Conservation (phyloP, 2,113 vertebrate species). For the Climacteris rufus region DNA sequence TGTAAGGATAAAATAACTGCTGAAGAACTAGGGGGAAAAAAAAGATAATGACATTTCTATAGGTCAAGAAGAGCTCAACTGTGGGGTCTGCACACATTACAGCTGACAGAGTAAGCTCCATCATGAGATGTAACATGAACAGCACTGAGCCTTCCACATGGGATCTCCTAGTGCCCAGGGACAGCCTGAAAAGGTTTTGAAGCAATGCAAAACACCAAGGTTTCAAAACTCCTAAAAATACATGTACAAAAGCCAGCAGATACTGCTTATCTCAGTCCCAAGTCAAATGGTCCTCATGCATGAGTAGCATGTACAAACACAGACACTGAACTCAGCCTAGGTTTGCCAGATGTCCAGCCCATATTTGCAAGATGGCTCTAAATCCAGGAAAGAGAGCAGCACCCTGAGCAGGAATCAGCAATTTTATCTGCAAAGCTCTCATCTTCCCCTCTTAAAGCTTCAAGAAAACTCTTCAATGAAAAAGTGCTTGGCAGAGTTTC, state of each 20-base stretch:
- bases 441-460: conserved; percentile 20
- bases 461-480: conserved; percentile 62
- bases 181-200: background rate
- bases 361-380: background rate
- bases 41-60: background rate
- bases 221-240: background rate
- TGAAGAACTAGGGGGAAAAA: background rate
- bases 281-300: background rate
- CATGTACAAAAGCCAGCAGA: background rate
- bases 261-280: background rate
- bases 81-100: background rate
- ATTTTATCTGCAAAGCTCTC: background rate
- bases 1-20: background rate
- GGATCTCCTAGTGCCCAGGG: background rate
- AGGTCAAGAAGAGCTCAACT: background rate
- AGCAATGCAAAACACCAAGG: background rate
- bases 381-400: background rate
- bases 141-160: background rate
- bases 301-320: background rate
- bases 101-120: background rate
- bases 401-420: background rate
- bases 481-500: conserved; percentile 58
- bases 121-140: background rate
- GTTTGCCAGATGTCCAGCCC: background rate
- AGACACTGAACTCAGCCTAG: background rate